phyloP scores from a whole-genome alignment of 2,888 invertebrate genomes.

The Himalopsyche japonica region DNA sequence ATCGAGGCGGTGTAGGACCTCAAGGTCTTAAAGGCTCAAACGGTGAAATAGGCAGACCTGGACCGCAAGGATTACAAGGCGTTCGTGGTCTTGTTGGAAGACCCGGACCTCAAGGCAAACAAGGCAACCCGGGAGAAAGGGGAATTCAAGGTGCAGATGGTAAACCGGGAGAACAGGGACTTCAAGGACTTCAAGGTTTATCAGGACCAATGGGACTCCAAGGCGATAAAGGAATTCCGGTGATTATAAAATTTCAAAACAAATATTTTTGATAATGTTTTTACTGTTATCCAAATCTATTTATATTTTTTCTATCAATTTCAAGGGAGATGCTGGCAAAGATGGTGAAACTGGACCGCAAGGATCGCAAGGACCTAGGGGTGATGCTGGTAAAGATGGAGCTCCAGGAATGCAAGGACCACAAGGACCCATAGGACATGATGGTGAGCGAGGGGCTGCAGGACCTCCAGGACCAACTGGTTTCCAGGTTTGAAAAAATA shows the following conservation, averaged over 20 bases:
- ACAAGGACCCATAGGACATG: constrained; percentile 70
- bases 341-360: constrained; percentile 76
- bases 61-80: constrained; percentile 69
- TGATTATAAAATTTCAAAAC: constrained; percentile 47
- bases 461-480: constrained; percentile 80
- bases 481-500: constrained; percentile 66
- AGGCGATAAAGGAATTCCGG: constrained; percentile 77
- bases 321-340: constrained; percentile 76
- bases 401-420: constrained; percentile 74
- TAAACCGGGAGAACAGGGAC: constrained; percentile 80
- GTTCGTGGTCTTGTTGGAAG: constrained; percentile 69
- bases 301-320: neutral
- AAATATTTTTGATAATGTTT: neutral
- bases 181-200: constrained; percentile 77
- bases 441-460: constrained; percentile 75
- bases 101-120: constrained; percentile 71
- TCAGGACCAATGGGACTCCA: constrained; percentile 76
- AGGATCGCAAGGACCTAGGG: constrained; percentile 78
- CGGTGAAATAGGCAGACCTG: constrained; percentile 67
- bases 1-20: constrained; percentile 62
- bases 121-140: constrained; percentile 71
- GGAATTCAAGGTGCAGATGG: constrained; percentile 83
- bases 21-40: constrained; percentile 59
- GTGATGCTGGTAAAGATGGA: constrained; percentile 79
- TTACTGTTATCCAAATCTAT: neutral